Percentiles rank a stretch among this genome's conserved stretches.
phyloP scores from a whole-genome alignment of 2,113 vertebrate genomes.

The Platysternon megacephalum region DNA sequence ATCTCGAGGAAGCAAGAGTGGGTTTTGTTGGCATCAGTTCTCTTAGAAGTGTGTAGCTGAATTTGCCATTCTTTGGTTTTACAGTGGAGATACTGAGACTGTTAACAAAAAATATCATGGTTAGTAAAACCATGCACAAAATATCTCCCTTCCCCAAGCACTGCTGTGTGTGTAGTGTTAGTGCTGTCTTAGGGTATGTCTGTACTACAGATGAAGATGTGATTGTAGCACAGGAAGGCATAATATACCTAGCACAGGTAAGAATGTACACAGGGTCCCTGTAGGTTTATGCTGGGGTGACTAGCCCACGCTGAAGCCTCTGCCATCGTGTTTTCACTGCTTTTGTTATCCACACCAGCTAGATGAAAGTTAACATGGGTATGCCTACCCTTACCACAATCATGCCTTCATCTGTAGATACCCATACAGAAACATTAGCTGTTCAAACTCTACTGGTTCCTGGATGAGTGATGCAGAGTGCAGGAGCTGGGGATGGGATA shows the following conservation, averaged over 20 bases:
- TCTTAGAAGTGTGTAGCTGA: not conserved
- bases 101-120: not conserved
- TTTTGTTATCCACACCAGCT: not conserved
- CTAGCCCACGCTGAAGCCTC: not conserved
- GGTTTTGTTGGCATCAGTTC: not conserved
- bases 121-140: not conserved
- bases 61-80: not conserved
- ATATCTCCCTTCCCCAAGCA: not conserved
- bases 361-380: not conserved
- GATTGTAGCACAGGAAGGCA: not conserved
- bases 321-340: not conserved
- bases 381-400: not conserved
- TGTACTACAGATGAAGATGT: not conserved
- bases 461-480: not conserved
- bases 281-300: not conserved
- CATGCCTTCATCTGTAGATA: not conserved
- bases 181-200: not conserved
- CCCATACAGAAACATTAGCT: not conserved
- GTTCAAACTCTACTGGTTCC: fast-evolving
- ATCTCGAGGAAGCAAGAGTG: not conserved
- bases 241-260: not conserved
- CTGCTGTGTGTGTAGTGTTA: not conserved
- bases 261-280: not conserved
- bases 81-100: not conserved
- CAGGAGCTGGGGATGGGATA: not conserved